These are phyloP conservation scores for Drosophila pseudotakahashii DNA, from an alignment of 2,888 invertebrate genomes.

Conservation along the genomic window DNA sequence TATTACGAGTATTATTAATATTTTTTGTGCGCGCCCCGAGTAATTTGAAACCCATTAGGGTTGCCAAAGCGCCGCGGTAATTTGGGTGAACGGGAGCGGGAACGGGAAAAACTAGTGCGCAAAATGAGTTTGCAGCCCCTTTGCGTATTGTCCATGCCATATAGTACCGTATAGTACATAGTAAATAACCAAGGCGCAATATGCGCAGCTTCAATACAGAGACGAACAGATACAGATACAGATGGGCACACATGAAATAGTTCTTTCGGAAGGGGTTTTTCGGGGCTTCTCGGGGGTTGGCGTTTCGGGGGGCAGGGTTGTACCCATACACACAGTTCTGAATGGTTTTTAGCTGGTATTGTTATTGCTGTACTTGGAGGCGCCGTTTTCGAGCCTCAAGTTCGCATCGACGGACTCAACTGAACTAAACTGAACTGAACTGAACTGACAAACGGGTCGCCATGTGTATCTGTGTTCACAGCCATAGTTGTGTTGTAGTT, in stretches of 20 bases:
- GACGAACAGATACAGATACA: conserved; percentile 40
- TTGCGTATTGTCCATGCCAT: conserved; percentile 48
- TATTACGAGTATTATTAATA: conserved; percentile 16
- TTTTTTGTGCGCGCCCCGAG: conserved; percentile 23
- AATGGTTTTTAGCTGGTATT: conserved; percentile 1
- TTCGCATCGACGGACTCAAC: conserved; percentile 48
- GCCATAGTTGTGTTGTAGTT: conserved; percentile 45
- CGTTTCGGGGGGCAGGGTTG: neutral
- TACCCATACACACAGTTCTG: conserved; percentile 7
- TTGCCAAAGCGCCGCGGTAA: conserved; percentile 51
- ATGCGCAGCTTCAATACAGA: conserved; percentile 73
- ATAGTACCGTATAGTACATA: conserved; percentile 54
- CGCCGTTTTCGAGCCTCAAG: conserved; percentile 68
- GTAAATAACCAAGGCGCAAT: conserved; percentile 76
- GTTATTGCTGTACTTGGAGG: conserved; percentile 43
- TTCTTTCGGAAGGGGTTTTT: conserved; percentile 28
- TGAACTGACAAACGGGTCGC: conserved; percentile 16
- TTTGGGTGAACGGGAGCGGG: conserved; percentile 1
- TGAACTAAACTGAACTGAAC: conserved; percentile 2
- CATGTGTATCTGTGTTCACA: conserved; percentile 41
- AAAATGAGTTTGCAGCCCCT: conserved; percentile 48
- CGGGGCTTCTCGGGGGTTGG: neutral
- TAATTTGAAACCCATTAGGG: conserved; percentile 44
- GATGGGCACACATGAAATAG: conserved; percentile 39
- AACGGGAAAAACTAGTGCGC: conserved; percentile 53